These are phyloP conservation scores for Anser cygnoides DNA, from an alignment of 2,113 vertebrate genomes.

Conservation along the genomic window DNA sequence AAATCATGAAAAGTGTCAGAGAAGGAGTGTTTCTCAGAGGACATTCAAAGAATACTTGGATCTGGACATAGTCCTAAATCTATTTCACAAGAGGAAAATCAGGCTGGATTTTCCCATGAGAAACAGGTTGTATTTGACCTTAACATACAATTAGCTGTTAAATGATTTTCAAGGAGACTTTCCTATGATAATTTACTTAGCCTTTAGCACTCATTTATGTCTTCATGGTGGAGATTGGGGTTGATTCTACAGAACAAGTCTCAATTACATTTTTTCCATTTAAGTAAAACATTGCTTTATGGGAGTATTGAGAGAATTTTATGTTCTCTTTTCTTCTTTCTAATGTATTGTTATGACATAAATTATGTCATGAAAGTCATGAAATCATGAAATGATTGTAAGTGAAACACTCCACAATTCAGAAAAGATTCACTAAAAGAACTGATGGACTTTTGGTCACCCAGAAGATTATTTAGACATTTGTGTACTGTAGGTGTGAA, in stretches of 20 bases:
- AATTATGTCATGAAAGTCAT: neutral
- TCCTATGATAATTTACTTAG: constrained; percentile 55
- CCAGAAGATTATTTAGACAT: neutral
- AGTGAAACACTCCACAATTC: neutral
- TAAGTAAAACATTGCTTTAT: constrained; percentile 47
- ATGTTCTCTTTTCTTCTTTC: neutral
- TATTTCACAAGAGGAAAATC: neutral
- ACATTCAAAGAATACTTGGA: neutral
- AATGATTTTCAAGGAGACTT: constrained; percentile 54
- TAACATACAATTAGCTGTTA: constrained; percentile 27
- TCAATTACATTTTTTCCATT: neutral
- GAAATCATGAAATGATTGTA: neutral
- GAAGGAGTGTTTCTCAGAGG: neutral
- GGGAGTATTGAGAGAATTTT: neutral
- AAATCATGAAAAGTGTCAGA: neutral
- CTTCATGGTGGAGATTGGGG: constrained; percentile 31
- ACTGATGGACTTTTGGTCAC: neutral
- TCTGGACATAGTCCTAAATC: neutral
- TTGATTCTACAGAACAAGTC: constrained; percentile 21
- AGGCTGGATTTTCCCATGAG: neutral
- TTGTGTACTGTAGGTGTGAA: neutral
- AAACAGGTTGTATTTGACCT: constrained; percentile 40
- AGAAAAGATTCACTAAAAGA: neutral
- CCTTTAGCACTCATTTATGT: constrained; percentile 56
- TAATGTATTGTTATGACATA: neutral